Conservation (phyloP, 2,888 invertebrate species). For the Phalera bucephala region DNA sequence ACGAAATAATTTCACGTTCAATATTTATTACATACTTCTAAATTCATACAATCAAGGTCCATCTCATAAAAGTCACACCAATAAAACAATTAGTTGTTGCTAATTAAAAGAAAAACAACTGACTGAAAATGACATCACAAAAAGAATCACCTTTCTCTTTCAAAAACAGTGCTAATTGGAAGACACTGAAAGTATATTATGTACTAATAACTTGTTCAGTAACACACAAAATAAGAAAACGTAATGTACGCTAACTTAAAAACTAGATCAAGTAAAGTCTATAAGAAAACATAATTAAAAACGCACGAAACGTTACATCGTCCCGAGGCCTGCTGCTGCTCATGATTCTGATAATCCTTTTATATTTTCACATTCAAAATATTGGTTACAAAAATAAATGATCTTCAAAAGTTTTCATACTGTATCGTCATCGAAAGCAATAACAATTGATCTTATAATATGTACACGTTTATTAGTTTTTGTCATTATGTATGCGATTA, state of each 20-base stretch:
- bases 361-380: constrained; percentile 70
- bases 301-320: constrained; percentile 26
- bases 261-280: constrained; percentile 23
- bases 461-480: constrained; percentile 44
- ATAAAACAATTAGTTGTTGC: constrained; percentile 57
- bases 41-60: constrained; percentile 74
- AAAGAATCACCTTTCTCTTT: constrained; percentile 30
- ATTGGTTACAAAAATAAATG: constrained; percentile 77
- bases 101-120: constrained; percentile 56
- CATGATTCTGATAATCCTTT: constrained; percentile 43
- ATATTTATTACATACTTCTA: constrained; percentile 77
- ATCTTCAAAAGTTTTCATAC: constrained; percentile 56
- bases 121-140: constrained; percentile 70
- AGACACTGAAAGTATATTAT: constrained; percentile 60
- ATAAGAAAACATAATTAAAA: constrained; percentile 20
- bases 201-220: constrained; percentile 32
- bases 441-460: constrained; percentile 51
- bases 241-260: constrained; percentile 37
- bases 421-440: constrained; percentile 50
- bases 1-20: constrained; percentile 51
- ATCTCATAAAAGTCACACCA: constrained; percentile 69
- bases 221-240: constrained; percentile 41
- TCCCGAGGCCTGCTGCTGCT: constrained; percentile 46
- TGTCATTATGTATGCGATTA: constrained; percentile 31
- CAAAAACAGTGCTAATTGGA: constrained; percentile 64